phyloP scores from a whole-genome alignment of 1,140 invertebrate species.

The Eciton burchellii region DNA sequence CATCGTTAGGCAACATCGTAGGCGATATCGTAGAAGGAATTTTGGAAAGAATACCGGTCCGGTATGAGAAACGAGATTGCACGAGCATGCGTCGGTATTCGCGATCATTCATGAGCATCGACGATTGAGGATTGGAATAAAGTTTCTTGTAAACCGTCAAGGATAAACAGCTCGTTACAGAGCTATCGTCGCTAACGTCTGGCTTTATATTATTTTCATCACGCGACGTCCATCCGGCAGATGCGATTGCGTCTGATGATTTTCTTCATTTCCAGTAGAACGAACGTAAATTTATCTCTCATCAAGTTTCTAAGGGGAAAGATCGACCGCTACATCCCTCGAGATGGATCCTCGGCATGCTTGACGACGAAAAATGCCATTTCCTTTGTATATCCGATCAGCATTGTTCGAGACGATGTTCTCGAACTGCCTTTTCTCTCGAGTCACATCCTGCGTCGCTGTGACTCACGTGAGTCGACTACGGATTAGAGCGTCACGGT shows the following conservation, averaged over 20 bases:
- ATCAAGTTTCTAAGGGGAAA: not conserved
- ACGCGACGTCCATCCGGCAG: constrained; percentile 7
- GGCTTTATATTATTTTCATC: constrained; percentile 31
- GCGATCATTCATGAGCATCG: constrained; percentile 36
- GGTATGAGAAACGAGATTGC: constrained; percentile 3
- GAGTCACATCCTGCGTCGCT: constrained; percentile 71
- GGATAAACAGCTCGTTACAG: not conserved
- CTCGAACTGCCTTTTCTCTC: constrained; percentile 69
- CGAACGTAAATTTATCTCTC: no score
- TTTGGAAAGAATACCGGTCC: not conserved
- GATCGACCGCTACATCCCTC: not conserved
- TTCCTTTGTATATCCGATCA: constrained; percentile 35
- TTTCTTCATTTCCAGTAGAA: not conserved
- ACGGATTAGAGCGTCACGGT: constrained; percentile 22
- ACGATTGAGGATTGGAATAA: constrained; percentile 27
- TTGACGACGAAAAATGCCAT: not conserved
- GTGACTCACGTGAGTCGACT: constrained; percentile 72
- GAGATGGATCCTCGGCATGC: not conserved
- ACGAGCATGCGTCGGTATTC: constrained; percentile 29
- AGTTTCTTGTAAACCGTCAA: constrained; percentile 42
- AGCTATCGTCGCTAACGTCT: constrained; percentile 36
- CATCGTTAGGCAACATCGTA: no score
- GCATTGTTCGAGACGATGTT: constrained; percentile 18
- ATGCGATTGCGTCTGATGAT: constrained; percentile 16
- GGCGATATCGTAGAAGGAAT: not conserved